Percentiles rank a stretch among this genome's conserved stretches.
Conservation (phyloP, 1,140 invertebrate species). For the Neodiprion virginianus region DNA sequence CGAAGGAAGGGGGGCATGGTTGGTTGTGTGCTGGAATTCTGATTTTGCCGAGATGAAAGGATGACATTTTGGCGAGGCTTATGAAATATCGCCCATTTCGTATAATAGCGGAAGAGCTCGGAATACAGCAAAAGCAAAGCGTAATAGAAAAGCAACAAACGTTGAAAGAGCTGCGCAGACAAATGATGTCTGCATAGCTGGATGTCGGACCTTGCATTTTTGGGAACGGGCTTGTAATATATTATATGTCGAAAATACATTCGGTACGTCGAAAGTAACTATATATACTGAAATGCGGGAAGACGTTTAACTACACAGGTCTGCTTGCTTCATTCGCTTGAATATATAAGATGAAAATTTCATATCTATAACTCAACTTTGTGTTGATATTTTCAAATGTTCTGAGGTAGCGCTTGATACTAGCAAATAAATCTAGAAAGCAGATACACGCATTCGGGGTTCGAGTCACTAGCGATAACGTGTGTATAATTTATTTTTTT, state of each 20-base stretch:
- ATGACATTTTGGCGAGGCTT: constrained; percentile 4
- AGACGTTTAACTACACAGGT: not conserved
- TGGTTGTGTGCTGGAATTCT: not conserved
- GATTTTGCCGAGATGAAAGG: not conserved
- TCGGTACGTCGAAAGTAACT: not conserved
- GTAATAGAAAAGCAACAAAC: not conserved
- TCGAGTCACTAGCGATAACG: too few species aligned
- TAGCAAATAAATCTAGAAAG: too few species aligned
- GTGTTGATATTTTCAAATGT: too few species aligned
- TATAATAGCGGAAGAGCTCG: not conserved
- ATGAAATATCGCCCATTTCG: constrained; percentile 1
- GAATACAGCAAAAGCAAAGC: not conserved
- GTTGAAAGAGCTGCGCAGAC: constrained; percentile 4
- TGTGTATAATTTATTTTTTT: too few species aligned
- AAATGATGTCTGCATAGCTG: not conserved
- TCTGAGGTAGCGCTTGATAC: too few species aligned
- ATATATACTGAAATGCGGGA: not conserved
- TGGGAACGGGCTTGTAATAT: not conserved
- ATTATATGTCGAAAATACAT: not conserved
- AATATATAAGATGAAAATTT: too few species aligned
- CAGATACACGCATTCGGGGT: too few species aligned
- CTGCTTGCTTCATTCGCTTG: not conserved
- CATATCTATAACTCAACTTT: too few species aligned
- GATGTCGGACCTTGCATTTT: not conserved
- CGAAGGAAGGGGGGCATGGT: not conserved